Conservation (phyloP, 2,113 vertebrate species). For the Sialia sialis region DNA sequence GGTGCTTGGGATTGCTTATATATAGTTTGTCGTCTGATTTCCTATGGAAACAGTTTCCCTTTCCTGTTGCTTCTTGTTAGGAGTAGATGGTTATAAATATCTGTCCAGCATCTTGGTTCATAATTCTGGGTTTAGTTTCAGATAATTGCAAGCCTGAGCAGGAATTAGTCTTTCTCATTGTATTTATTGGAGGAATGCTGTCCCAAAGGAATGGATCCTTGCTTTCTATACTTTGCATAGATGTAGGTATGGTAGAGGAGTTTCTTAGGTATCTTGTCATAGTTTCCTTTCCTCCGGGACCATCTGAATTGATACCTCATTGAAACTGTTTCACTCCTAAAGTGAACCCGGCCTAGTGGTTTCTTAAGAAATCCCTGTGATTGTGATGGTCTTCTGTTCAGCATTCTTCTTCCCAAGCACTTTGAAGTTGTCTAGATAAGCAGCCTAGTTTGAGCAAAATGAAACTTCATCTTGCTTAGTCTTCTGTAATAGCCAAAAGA, state of each 20-base stretch:
- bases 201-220: background rate
- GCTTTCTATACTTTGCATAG: background rate
- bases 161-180: background rate
- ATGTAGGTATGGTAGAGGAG: background rate
- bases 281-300: background rate
- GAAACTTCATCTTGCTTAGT: background rate
- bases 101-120: background rate
- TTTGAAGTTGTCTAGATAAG: background rate
- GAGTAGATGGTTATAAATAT: background rate
- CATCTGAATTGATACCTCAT: background rate
- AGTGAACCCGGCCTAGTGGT: background rate
- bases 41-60: background rate
- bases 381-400: background rate
- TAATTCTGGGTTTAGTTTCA: background rate
- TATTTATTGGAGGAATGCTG: background rate
- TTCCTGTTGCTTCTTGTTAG: background rate
- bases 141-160: background rate
- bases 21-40: background rate
- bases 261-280: background rate
- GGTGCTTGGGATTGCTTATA: background rate
- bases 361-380: background rate
- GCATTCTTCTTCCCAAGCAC: background rate
- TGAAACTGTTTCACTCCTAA: background rate
- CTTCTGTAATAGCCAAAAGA: background rate
- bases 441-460: background rate